Percentiles rank a stretch among this genome's conserved stretches.
These are phyloP conservation scores for Nephrotoma guestfalica DNA, from an alignment of 2,888 invertebrate species.

Conservation along the genomic window DNA sequence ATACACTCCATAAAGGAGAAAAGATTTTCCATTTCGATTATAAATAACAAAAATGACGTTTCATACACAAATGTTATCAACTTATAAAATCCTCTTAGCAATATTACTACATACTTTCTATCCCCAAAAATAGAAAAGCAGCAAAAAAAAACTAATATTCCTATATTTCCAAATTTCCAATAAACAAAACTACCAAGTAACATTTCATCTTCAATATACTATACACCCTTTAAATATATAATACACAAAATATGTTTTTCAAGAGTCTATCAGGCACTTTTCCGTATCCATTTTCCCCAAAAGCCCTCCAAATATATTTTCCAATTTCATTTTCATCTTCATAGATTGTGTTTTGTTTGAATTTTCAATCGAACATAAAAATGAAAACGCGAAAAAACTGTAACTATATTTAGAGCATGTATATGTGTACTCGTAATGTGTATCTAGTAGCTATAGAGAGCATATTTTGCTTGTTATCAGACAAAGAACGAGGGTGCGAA, in stretches of 20 bases:
- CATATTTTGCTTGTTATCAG: background rate
- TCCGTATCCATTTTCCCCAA: background rate
- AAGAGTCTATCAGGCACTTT: background rate
- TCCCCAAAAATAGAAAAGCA: background rate
- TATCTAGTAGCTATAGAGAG: background rate
- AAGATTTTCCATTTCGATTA: background rate
- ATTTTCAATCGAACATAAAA: background rate
- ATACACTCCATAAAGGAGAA: background rate
- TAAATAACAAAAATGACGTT: background rate
- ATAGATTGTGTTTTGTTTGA: background rate
- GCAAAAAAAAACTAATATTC: background rate
- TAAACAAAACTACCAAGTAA: background rate
- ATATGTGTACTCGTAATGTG: background rate
- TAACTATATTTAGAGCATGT: background rate
- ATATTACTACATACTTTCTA: background rate
- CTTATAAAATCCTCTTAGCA: background rate
- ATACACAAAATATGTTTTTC: background rate
- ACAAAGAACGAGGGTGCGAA: background rate
- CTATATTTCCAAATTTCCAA: background rate
- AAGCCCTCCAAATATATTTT: background rate
- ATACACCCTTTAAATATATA: background rate
- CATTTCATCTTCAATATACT: background rate
- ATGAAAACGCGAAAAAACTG: background rate
- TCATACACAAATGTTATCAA: background rate
- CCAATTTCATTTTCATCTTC: background rate